Percentiles rank a stretch among this genome's conserved stretches.
Evolutionary conservation across 2,113 vertebrate species (phyloP).

Genomic region (Brevimyrus niger): DNA sequence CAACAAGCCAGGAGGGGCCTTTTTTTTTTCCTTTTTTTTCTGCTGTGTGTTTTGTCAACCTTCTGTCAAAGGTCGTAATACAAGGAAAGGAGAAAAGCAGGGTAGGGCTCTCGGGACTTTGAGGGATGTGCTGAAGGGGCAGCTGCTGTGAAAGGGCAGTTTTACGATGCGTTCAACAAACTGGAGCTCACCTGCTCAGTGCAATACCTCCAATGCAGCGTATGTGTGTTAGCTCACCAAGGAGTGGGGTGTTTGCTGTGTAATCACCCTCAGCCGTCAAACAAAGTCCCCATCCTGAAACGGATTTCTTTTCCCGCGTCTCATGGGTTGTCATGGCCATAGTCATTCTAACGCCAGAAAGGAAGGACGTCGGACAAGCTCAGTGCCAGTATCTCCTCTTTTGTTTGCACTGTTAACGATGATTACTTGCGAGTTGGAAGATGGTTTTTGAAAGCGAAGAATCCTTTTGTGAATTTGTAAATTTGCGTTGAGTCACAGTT

Average conservation of each 20-base stretch:
- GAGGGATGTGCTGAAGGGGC: background rate
- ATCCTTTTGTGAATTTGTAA: background rate
- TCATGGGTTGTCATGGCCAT: background rate
- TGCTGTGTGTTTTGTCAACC: background rate
- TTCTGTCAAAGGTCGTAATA: background rate
- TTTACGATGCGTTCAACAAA: background rate
- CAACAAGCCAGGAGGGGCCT: background rate
- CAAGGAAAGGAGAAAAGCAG: background rate
- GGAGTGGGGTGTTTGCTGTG: background rate
- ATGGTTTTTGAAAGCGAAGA: slow-evolving; percentile 15
- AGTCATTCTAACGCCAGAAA: background rate
- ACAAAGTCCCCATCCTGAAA: background rate
- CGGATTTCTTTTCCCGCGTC: background rate
- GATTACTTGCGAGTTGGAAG: slow-evolving; percentile 21
- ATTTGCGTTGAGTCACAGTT: background rate
- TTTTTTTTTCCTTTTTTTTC: background rate
- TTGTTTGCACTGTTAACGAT: background rate
- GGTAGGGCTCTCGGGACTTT: background rate
- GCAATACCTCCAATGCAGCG: background rate
- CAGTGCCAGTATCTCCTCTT: slow-evolving; percentile 14
- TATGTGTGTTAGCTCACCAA: background rate
- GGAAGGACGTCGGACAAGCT: background rate
- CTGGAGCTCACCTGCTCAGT: background rate
- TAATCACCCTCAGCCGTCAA: background rate
- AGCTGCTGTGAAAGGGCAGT: background rate